A percentile compares a stretch with the other conserved stretches of the same genome.
phyloP scores from a whole-genome alignment of 2,113 vertebrate genomes.

The Castor canadensis region DNA sequence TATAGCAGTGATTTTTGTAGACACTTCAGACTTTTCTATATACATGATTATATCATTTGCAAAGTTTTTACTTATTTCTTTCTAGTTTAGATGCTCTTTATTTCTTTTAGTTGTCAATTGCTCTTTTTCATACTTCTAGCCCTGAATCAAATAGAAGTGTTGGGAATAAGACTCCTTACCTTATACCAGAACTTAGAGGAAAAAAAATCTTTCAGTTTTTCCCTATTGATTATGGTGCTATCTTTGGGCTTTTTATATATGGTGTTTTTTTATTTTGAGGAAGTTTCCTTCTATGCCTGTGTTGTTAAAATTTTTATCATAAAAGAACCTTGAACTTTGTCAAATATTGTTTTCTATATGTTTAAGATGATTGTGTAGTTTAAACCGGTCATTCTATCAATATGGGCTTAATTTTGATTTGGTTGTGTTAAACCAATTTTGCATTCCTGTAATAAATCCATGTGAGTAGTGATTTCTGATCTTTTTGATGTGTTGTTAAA shows the following conservation, averaged over 20 bases:
- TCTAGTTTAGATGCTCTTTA: neutral
- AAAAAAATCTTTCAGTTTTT: neutral
- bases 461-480: neutral
- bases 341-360: neutral
- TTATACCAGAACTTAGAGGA: neutral
- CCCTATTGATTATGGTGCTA: neutral
- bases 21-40: neutral
- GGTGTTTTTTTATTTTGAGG: neutral
- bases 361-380: neutral
- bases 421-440: neutral
- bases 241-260: neutral
- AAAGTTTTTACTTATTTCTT: neutral
- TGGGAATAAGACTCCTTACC: neutral
- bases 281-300: neutral
- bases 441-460: neutral
- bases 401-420: neutral
- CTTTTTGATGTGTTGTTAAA: neutral
- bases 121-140: neutral
- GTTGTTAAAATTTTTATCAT: neutral
- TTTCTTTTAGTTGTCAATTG: neutral
- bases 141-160: neutral
- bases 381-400: neutral
- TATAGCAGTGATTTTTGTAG: no score
- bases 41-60: no score
- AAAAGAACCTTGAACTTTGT: neutral